A percentile compares a stretch with the other conserved stretches of the same genome.
Conservation (phyloP, 2,113 vertebrate genomes). For the Holacanthus passer region DNA sequence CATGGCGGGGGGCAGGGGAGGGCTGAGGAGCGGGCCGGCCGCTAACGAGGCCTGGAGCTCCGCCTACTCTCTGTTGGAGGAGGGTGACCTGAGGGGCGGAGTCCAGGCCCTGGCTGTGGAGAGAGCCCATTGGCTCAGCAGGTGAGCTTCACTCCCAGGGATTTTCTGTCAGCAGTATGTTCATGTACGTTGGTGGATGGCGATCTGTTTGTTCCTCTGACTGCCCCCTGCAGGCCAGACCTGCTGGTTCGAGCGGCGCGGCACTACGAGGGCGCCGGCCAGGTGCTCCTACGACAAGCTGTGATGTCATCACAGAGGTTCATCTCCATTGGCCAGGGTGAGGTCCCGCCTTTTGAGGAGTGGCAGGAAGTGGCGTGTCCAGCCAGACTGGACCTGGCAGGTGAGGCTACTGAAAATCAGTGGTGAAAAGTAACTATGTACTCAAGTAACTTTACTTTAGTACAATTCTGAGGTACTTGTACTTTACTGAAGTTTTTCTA, state of each 20-base stretch:
- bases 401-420: slow-evolving; percentile 70
- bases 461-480: no score
- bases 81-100: slow-evolving; percentile 81
- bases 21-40: slow-evolving; percentile 93
- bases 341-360: slow-evolving; percentile 81
- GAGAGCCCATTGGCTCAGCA: slow-evolving; percentile 89
- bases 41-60: slow-evolving; percentile 91
- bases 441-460: no score
- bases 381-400: slow-evolving; percentile 93
- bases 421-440: neutral
- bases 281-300: slow-evolving; percentile 91
- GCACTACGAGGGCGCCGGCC: slow-evolving; percentile 94
- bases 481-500: no score
- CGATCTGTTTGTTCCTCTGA: neutral
- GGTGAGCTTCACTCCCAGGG: slow-evolving; percentile 77
- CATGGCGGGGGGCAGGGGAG: slow-evolving; percentile 88
- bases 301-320: slow-evolving; percentile 92
- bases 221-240: slow-evolving; percentile 83
- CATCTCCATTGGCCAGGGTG: slow-evolving; percentile 75
- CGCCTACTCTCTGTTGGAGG: slow-evolving; percentile 87
- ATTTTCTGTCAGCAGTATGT: no score
- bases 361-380: slow-evolving; percentile 93
- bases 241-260: slow-evolving; percentile 92
- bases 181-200: fast-evolving
- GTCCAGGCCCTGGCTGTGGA: slow-evolving; percentile 87